These are phyloP conservation scores for Tenthredo scrophulariae DNA, from an alignment of 2,888 invertebrate species.

Conservation along the genomic window DNA sequence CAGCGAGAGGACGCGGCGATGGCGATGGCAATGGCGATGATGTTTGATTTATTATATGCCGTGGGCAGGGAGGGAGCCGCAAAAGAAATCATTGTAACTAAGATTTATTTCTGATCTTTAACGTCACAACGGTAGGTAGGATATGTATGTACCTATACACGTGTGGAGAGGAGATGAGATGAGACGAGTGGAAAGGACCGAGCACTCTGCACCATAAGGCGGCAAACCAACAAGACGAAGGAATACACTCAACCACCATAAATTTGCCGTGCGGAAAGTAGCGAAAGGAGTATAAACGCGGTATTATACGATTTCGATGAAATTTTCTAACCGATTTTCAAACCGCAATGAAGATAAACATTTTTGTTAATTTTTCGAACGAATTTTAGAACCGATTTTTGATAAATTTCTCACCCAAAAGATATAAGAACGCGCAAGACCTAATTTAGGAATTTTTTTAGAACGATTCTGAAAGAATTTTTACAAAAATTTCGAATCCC, in stretches of 20 bases:
- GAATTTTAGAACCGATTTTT: neutral
- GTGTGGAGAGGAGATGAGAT: neutral
- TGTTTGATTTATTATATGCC: conserved; percentile 72
- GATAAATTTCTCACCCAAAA: neutral
- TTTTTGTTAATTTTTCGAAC: neutral
- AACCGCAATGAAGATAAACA: neutral
- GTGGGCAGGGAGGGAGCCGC: conserved; percentile 66
- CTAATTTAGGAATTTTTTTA: neutral
- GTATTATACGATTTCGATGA: neutral
- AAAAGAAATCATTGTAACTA: conserved; percentile 74
- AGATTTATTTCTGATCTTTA: conserved; percentile 76
- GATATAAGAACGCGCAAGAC: neutral
- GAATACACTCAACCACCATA: neutral
- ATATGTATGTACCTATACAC: neutral
- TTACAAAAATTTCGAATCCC: neutral
- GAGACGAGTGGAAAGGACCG: neutral
- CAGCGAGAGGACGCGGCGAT: conserved; percentile 51
- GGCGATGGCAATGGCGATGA: conserved; percentile 69
- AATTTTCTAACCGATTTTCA: neutral
- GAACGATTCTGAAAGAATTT: neutral
- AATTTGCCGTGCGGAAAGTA: neutral
- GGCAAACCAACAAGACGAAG: neutral
- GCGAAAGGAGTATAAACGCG: neutral
- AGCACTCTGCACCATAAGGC: neutral
- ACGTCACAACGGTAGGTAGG: conserved; percentile 69